A percentile compares a stretch with the other conserved stretches of the same genome.
Evolutionary conservation across 35 echinoderm and acorn worm species (phyloP).

Genomic region (Lytechinus pictus): DNA sequence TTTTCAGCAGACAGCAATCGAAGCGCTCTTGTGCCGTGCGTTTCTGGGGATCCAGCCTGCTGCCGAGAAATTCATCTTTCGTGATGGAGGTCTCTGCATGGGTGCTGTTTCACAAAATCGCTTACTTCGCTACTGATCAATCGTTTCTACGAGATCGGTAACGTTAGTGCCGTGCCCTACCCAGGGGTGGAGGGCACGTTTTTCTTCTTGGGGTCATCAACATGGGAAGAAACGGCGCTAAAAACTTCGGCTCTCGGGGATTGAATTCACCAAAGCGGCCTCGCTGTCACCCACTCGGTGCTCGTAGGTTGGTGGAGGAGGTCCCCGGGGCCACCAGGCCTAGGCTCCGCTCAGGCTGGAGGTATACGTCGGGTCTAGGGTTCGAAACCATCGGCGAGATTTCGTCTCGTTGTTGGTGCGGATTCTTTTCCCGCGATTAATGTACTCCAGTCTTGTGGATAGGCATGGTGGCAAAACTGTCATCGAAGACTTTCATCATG

Average conservation of each 20-base stretch:
- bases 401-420: neutral
- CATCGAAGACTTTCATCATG: neutral
- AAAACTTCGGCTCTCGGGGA: conserved; percentile 20
- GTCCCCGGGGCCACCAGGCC: conserved; percentile 13
- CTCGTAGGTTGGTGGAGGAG: conserved; percentile 22
- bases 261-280: neutral
- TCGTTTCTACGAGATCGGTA: conserved; percentile 32
- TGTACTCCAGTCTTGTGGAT: conserved; percentile 24
- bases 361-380: neutral
- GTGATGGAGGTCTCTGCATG: neutral
- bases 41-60: neutral
- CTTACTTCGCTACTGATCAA: conserved; percentile 15
- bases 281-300: conserved; percentile 45
- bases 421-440: neutral
- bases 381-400: neutral
- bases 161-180: conserved; percentile 33
- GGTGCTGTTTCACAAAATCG: conserved; percentile 23
- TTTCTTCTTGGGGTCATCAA: neutral
- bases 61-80: neutral
- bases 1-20: neutral
- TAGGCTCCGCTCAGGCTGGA: conserved; percentile 17
- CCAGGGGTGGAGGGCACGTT: neutral
- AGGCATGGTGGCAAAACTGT: conserved; percentile 27
- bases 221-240: conserved; percentile 34
- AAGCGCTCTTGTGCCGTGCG: conserved; percentile 29